Evolutionary conservation across 1,140 invertebrate species (phyloP), one percentile per base, ranked within the genome.

Genomic region (Drosophila dunni): DNA sequence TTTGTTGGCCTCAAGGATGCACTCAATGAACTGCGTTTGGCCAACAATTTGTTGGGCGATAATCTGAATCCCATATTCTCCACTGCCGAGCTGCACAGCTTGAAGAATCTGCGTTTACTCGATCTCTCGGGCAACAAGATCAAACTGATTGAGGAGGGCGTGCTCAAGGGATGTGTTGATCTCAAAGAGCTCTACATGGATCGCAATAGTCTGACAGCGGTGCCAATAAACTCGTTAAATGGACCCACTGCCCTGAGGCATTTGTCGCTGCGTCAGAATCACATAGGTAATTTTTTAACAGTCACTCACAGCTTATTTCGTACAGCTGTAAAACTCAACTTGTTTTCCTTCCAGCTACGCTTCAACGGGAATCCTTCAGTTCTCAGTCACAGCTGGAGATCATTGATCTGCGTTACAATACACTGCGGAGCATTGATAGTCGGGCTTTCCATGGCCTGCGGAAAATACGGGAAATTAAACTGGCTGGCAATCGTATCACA

Each of bases 41-140:
- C 95, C 8, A 94, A 97, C 81, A 98, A 98, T 92, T 93, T 97
- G 15, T 93, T 98, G 3, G 97, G 97, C 0, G 97, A 98, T 83
- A 97, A 96, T 78, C 93, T 98, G 0, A 98, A 98, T 92, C 97
- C 97, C 0, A 97, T 98, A 68, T 98, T 98, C 90, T 96, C 96
- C 1, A 96, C 95, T 9, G 95, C 95, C 17, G 97, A 98, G 90
- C 95, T 98, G 63, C 96, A 96, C 66, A 95, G 95, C n/a, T 91
- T 97, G 56, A 93, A 93, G 1, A 94, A 95, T 66, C 91, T 98
- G n/a, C 94, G 94, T 72, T 89, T 96, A 3, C 90, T 98, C 24
- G 96, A 98, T 92, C 93, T 98, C 6, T 95, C 95, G 20, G 95
- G 95, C 11, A 98, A 98, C 83, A 94, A 94, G 46, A 95, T 98